A percentile compares a stretch with the other conserved stretches of the same genome.
These are phyloP conservation scores for Rhinoraja longicauda DNA, from an alignment of 2,797 vertebrate species.

Conservation along the genomic window DNA sequence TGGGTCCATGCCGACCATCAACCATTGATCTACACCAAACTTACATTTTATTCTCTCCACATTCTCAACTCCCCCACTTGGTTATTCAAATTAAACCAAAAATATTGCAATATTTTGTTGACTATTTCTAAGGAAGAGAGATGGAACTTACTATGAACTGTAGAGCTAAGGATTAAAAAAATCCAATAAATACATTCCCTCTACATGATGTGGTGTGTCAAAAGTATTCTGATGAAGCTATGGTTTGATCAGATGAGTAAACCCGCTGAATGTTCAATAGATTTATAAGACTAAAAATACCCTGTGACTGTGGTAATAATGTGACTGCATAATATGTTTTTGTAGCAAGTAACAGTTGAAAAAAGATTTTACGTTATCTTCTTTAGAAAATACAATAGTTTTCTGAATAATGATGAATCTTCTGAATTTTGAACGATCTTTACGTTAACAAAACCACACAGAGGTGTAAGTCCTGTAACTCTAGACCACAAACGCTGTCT, in stretches of 20 bases:
- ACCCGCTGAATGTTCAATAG: not conserved
- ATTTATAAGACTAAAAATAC: not conserved
- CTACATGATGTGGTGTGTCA: too few species aligned
- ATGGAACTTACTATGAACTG: not conserved
- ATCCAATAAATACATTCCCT: not conserved
- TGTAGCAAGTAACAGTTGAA: not conserved
- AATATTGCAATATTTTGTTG: too few species aligned
- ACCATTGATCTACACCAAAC: too few species aligned
- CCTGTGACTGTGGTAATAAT: not conserved
- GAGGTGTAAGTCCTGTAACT: not conserved
- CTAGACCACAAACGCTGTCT: slow-evolving; percentile 13
- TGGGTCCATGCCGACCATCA: too few species aligned
- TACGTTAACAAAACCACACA: not conserved
- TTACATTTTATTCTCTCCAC: too few species aligned
- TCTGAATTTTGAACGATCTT: not conserved
- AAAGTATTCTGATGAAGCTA: not conserved
- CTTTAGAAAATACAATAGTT: not conserved
- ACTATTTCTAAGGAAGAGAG: not conserved
- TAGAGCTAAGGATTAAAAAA: not conserved
- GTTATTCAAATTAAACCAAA: not conserved
- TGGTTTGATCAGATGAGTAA: not conserved
- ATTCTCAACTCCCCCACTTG: too few species aligned
- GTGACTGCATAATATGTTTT: not conserved
- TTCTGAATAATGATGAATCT: not conserved
- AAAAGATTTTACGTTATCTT: not conserved